Evolutionary conservation across 2,888 invertebrate genomes (phyloP).

Genomic region (Scelioninae gen. 1): DNA sequence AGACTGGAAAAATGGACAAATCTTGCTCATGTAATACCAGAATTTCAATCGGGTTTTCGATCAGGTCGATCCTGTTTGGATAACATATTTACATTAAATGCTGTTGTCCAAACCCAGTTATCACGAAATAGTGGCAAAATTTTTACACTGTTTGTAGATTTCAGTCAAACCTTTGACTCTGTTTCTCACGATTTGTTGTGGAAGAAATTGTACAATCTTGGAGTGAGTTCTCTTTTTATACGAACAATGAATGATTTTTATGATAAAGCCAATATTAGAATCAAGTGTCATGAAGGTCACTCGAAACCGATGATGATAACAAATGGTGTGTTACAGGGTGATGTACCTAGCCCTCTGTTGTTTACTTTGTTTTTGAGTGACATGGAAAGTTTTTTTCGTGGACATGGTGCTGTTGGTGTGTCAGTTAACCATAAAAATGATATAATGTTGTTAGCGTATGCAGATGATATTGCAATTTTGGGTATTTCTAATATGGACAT

Average conservation of each 20-base stretch:
- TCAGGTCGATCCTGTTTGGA: background rate
- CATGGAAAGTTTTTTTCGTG: background rate
- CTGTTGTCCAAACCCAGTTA: background rate
- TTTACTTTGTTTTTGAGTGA: background rate
- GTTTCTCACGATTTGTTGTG: constrained; percentile 4
- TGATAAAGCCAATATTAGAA: background rate
- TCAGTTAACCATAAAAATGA: background rate
- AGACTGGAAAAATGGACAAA: background rate
- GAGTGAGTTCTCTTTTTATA: constrained; percentile 1
- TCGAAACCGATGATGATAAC: background rate
- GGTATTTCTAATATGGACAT: background rate
- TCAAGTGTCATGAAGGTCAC: background rate
- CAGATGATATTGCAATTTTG: background rate
- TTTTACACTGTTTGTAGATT: background rate
- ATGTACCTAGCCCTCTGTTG: background rate
- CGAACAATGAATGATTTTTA: background rate
- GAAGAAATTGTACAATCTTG: constrained; percentile 3
- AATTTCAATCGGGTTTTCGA: background rate
- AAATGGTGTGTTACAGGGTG: background rate
- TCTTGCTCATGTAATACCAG: background rate
- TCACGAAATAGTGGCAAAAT: background rate
- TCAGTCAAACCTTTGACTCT: background rate
- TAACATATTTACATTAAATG: background rate
- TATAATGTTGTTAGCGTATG: background rate
- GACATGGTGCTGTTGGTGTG: background rate